phyloP scores from a whole-genome alignment of 2,888 invertebrate genomes.

The Sepioteuthis lessoniana region DNA sequence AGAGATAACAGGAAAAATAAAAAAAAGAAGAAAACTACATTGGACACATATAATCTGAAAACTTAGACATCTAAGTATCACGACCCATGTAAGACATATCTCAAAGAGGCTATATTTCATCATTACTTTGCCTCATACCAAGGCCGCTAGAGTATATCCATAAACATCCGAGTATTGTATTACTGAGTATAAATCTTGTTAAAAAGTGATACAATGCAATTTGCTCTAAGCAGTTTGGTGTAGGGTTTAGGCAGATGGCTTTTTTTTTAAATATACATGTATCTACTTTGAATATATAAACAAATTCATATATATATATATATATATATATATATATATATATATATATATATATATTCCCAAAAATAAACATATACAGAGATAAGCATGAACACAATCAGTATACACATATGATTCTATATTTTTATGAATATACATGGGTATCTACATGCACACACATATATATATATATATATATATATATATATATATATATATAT shows the following conservation, averaged over 20 bases:
- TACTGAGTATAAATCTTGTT: constrained; percentile 33
- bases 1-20: not conserved
- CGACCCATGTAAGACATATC: not conserved
- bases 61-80: not conserved
- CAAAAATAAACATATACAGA: too few species aligned
- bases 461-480: not conserved
- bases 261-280: not conserved
- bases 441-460: not conserved
- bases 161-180: constrained; percentile 33
- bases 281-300: too few species aligned
- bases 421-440: not conserved
- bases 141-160: not conserved
- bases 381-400: too few species aligned
- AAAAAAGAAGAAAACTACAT: not conserved
- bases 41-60: constrained; percentile 13
- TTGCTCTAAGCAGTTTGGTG: constrained; percentile 3
- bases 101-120: not conserved
- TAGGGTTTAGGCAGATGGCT: not conserved
- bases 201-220: constrained; percentile 33
- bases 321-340: not conserved
- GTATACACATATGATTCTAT: too few species aligned
- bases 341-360: not conserved
- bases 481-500: too few species aligned
- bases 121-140: constrained; percentile 4
- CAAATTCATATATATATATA: not conserved